Evolutionary conservation across 2,888 invertebrate genomes (phyloP).

Genomic region (Criorhina ranunculi): DNA sequence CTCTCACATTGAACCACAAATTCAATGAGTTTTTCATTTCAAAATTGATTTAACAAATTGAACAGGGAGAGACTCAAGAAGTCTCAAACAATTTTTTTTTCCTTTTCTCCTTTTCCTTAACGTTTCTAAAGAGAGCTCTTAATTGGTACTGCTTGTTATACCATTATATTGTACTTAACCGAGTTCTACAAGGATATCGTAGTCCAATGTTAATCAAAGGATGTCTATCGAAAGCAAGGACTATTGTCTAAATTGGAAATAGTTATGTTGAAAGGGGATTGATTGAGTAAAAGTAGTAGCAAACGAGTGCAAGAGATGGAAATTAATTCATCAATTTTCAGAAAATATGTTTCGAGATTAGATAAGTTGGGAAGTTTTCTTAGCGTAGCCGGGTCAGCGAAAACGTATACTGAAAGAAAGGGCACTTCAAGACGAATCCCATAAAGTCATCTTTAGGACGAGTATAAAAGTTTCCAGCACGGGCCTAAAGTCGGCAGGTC

Average conservation of each 20-base stretch:
- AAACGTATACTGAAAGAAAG: not conserved
- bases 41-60: conserved; percentile 19
- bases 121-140: not conserved
- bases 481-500: no score
- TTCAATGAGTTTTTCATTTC: not conserved
- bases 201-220: conserved; percentile 14
- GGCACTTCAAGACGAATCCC: not conserved
- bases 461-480: no score
- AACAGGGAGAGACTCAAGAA: not conserved
- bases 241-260: not conserved
- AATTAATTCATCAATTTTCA: not conserved
- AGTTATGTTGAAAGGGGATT: not conserved
- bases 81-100: not conserved
- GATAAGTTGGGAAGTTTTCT: not conserved
- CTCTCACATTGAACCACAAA: not conserved
- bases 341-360: conserved; percentile 3
- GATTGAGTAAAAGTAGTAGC: not conserved
- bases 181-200: conserved; percentile 8
- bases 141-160: conserved; percentile 6
- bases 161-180: conserved; percentile 20
- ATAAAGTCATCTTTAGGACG: not conserved
- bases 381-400: not conserved
- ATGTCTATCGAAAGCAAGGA: conserved; percentile 11
- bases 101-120: not conserved
- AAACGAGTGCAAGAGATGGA: not conserved